phyloP scores from a whole-genome alignment of 2,888 invertebrate genomes.

The Sarcophaga carnaria region DNA sequence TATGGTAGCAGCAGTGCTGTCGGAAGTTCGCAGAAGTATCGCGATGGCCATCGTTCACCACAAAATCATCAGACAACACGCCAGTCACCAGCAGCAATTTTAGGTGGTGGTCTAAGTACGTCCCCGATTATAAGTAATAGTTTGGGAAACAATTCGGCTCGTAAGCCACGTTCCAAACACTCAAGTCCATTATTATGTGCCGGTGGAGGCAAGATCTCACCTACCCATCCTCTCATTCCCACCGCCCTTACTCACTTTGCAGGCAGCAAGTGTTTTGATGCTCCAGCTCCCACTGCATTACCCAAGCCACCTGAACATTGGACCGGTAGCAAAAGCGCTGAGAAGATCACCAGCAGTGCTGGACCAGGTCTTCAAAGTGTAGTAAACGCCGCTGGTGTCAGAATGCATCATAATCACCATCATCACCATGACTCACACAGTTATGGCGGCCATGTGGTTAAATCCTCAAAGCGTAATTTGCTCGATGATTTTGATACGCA shows the following conservation, averaged over 20 bases:
- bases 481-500: slow-evolving; percentile 83
- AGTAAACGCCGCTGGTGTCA: slow-evolving; percentile 64
- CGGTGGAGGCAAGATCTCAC: slow-evolving; percentile 77
- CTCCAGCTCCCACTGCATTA: slow-evolving; percentile 89
- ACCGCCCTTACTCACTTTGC: slow-evolving; percentile 83
- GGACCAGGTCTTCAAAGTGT: slow-evolving; percentile 75
- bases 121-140: slow-evolving; percentile 69
- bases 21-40: slow-evolving; percentile 72
- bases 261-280: slow-evolving; percentile 91
- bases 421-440: slow-evolving; percentile 66
- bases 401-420: slow-evolving; percentile 61
- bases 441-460: slow-evolving; percentile 73
- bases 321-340: slow-evolving; percentile 81
- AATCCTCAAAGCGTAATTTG: slow-evolving; percentile 80
- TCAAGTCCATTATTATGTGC: slow-evolving; percentile 68
- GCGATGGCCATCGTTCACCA: slow-evolving; percentile 75
- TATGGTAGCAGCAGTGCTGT: slow-evolving; percentile 71
- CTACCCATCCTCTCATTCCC: slow-evolving; percentile 78
- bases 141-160: slow-evolving; percentile 73
- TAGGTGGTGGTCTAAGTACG: slow-evolving; percentile 74
- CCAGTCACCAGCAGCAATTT: slow-evolving; percentile 77
- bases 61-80: slow-evolving; percentile 72
- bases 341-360: slow-evolving; percentile 74
- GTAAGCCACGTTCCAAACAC: slow-evolving; percentile 75
- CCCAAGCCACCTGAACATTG: slow-evolving; percentile 92